A percentile compares a stretch with the other conserved stretches of the same genome.
phyloP scores from a whole-genome alignment of 1,140 invertebrate genomes.

The Dinoponera quadriceps region DNA sequence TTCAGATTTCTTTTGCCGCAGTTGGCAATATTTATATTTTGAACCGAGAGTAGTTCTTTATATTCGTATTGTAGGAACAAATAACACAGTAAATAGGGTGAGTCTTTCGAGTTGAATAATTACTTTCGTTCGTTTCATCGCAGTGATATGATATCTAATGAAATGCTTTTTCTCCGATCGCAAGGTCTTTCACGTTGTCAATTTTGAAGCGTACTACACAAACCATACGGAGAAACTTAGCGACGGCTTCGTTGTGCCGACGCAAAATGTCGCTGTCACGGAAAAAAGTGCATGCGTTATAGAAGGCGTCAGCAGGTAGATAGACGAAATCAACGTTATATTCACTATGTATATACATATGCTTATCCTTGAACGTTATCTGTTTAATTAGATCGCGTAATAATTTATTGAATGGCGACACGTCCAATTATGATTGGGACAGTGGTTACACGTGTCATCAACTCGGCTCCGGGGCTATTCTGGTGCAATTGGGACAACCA shows the following conservation, averaged over 20 bases:
- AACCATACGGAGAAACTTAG: constrained; percentile 91
- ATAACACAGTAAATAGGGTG: constrained; percentile 97
- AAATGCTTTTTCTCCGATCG: constrained; percentile 1
- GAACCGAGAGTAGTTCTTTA: constrained; percentile 94
- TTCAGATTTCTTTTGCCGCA: constrained; percentile 95
- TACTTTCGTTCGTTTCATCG: not conserved
- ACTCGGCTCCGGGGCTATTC: constrained; percentile 96
- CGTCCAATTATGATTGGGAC: constrained; percentile 98
- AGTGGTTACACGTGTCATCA: constrained; percentile 99
- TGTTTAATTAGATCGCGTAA: constrained; percentile 91
- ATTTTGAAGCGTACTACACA: constrained; percentile 95
- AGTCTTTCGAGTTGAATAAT: constrained; percentile 31
- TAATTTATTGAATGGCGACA: constrained; percentile 98
- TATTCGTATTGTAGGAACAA: constrained; percentile 96
- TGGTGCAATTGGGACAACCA: constrained; percentile 98
- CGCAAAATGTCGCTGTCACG: constrained; percentile 96
- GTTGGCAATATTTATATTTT: constrained; percentile 98
- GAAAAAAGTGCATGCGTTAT: constrained; percentile 95
- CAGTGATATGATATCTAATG: not conserved
- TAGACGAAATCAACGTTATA: constrained; percentile 66
- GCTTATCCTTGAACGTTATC: constrained; percentile 26
- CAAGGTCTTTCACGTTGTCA: constrained; percentile 96
- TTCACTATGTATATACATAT: not conserved
- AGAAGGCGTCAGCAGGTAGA: constrained; percentile 93
- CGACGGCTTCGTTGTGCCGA: constrained; percentile 93